A percentile compares a stretch with the other conserved stretches of the same genome.
Evolutionary conservation across 2,113 vertebrate genomes (phyloP).

Genomic region (Sander vitreus): DNA sequence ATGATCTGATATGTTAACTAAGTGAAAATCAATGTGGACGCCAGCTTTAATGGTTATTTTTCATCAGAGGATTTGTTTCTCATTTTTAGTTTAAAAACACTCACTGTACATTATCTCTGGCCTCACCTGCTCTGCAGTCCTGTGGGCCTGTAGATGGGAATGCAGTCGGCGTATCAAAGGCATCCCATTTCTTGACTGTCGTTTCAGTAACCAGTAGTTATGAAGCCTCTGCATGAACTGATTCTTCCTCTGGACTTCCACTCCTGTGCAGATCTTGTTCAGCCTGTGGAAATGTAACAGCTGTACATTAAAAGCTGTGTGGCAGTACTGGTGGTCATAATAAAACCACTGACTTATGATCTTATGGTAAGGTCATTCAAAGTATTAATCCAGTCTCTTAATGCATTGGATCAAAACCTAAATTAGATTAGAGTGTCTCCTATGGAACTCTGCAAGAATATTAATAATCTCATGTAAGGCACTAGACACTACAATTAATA

Average conservation of each 20-base stretch:
- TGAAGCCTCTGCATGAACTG: constrained; percentile 99
- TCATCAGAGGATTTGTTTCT: not conserved
- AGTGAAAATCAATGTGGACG: not conserved
- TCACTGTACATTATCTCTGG: not conserved
- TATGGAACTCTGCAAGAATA: not conserved
- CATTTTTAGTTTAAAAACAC: not conserved
- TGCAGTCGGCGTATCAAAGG: constrained; percentile 96
- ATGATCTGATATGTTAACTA: not conserved
- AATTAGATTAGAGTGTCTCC: not conserved
- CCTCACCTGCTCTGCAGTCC: constrained; percentile 87
- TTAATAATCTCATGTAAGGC: not conserved
- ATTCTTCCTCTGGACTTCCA: constrained; percentile 95
- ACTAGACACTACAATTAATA: not conserved
- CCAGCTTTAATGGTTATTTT: not conserved
- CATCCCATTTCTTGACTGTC: constrained; percentile 95
- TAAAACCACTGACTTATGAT: not conserved
- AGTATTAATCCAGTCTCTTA: not conserved
- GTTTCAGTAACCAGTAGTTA: constrained; percentile 97
- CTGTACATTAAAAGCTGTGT: not conserved
- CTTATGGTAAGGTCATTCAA: not conserved
- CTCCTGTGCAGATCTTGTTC: constrained; percentile 96
- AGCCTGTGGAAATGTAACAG: constrained; percentile 83
- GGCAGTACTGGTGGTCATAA: not conserved
- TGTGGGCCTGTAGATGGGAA: constrained; percentile 93
- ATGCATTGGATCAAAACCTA: not conserved